These are phyloP conservation scores for Macrotrachela quadricornifera DNA, from an alignment of 1,140 invertebrate species.

Conservation along the genomic window DNA sequence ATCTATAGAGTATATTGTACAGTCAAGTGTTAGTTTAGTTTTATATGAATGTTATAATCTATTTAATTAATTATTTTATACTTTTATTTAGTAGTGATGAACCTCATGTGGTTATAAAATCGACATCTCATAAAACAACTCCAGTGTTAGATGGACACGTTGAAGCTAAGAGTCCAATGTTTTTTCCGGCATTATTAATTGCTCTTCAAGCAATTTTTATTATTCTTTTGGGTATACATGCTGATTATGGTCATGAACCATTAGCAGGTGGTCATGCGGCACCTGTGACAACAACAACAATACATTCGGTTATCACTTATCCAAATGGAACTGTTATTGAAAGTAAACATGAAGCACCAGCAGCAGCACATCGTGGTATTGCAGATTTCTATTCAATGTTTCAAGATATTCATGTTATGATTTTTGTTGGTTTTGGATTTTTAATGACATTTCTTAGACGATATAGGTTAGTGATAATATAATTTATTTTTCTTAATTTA, in stretches of 20 bases:
- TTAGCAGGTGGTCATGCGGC: not conserved
- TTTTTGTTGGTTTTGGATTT: slow-evolving; percentile 79
- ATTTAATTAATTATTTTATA: too few species aligned
- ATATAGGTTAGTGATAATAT: slow-evolving; percentile 54
- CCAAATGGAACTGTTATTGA: not conserved
- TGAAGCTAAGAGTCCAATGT: not conserved
- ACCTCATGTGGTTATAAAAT: too few species aligned
- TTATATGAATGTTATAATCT: too few species aligned
- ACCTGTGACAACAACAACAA: not conserved
- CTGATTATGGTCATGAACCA: not conserved
- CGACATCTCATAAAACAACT: too few species aligned
- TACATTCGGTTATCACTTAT: not conserved
- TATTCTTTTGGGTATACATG: not conserved
- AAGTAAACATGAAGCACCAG: not conserved
- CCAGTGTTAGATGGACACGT: too few species aligned
- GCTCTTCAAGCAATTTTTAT: slow-evolving; percentile 5
- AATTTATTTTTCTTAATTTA: too few species aligned
- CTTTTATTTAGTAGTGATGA: too few species aligned
- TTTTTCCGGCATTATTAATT: slow-evolving; percentile 1
- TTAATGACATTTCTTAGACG: slow-evolving; percentile 71
- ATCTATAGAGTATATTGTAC: too few species aligned
- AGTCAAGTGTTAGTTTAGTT: too few species aligned
- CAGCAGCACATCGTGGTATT: not conserved
- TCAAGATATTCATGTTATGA: slow-evolving; percentile 47
- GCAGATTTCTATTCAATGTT: slow-evolving; percentile 11